Base-by-base conservation (phyloP, 2,113 vertebrate species). In the Sinosuthora webbiana region DNA sequence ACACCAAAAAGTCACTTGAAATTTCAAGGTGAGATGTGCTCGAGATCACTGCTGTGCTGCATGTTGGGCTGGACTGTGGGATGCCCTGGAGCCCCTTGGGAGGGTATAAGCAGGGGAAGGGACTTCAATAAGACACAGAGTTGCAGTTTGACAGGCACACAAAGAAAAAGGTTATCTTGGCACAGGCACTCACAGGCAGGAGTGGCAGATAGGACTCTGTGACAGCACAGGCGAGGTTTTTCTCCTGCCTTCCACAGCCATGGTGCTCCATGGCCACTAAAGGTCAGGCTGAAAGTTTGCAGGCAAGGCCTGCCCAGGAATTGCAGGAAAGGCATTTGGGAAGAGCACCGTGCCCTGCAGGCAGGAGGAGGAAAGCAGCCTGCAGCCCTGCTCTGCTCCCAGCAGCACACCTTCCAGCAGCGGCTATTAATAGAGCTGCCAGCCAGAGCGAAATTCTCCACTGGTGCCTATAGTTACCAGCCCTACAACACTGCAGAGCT, bases 391-490 rank as follows among this genome's bases (percentile, higher is more conserved):
- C 67, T 52, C 67, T 2, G 14, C 70, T 67, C 74, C 57, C 55
- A 80, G 80, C 53, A 11, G 63, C 33, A 24, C 83, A 64, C 84
- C 91, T 88, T 79, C 86, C 87, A 95, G 68, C 52, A 63, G 76
- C 0, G 0, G 50, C 86, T 95, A 94, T 94, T 94, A 95, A 96
- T 92, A 95, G 80, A 81, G 89, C 86, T 5, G 60, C 64, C 0
- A 35, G 91, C 56, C 6, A 0, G 59, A 63, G 47, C 0, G 1
- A 93, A 93, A 89, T 96, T 92, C 91, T 56, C 93, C 8, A 0
- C 89, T 71, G 83, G 73, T 94, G 83, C 94, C 95, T 93, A 95
- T 96, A 94, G 96, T 93, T 96, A 97, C 94, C 95, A 75, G 80
- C 35, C 79, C 80, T 92, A 94, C 73, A 95, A 97, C 93, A 95